Evolutionary conservation across 2,113 vertebrate genomes (phyloP).

Genomic region (Cyprinodon brontotheroides): DNA sequence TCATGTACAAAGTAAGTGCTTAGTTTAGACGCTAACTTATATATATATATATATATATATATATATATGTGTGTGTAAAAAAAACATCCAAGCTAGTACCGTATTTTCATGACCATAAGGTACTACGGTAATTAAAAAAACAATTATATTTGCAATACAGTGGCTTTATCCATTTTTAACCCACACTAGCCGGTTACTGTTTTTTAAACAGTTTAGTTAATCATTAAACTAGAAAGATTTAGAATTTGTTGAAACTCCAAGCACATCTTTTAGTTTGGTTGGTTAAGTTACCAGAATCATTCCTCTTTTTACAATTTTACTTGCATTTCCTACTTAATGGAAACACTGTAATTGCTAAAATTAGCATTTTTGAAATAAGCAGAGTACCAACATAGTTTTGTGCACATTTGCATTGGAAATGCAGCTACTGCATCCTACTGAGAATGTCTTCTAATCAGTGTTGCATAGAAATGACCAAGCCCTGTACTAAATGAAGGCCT

Average conservation of each 20-base stretch:
- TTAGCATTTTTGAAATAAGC: too few relatives aligned
- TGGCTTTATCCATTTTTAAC: neutral
- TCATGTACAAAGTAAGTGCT: conserved; percentile 3
- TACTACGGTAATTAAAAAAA: neutral
- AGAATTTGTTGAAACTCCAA: neutral
- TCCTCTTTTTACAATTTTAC: neutral
- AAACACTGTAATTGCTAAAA: too few relatives aligned
- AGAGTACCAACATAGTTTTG: too few relatives aligned
- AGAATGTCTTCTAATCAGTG: neutral
- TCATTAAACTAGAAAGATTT: neutral
- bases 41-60: too few relatives aligned
- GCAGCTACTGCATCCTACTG: neutral
- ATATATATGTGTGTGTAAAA: too few relatives aligned
- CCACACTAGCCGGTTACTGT: neutral
- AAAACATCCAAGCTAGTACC: too few relatives aligned
- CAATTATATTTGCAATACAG: neutral
- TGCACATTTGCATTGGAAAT: too few relatives aligned
- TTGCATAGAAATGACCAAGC: neutral
- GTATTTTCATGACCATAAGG: too few relatives aligned
- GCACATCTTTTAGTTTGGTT: neutral
- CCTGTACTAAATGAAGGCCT: neutral
- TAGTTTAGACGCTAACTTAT: neutral
- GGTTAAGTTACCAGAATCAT: too few relatives aligned
- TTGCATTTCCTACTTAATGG: too few relatives aligned
- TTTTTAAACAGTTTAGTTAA: neutral